Conservation (phyloP, 2,113 vertebrate genomes). For the Gymnorhina tibicen region DNA sequence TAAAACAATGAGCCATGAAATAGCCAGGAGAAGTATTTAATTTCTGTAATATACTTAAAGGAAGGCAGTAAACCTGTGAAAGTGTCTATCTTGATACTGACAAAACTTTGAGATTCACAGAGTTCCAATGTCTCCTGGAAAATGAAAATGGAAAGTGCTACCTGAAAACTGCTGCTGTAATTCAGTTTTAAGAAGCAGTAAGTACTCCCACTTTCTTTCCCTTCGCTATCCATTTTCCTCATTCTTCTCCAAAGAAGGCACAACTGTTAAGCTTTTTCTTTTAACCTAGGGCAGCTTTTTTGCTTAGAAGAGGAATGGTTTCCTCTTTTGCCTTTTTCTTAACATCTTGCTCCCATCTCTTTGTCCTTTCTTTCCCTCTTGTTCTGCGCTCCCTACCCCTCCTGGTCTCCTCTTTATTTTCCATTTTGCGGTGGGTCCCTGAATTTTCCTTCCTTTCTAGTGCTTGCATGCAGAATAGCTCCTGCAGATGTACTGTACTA, state of each 20-base stretch:
- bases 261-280: neutral
- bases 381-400: neutral
- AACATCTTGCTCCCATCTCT: neutral
- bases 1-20: neutral
- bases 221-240: neutral
- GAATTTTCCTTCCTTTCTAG: neutral
- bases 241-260: neutral
- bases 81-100: neutral
- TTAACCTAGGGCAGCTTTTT: neutral
- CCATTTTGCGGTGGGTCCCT: neutral
- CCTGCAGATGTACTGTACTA: neutral
- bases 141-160: neutral
- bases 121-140: neutral
- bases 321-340: neutral
- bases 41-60: neutral
- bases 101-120: neutral
- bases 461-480: neutral
- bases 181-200: neutral
- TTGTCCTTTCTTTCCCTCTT: neutral
- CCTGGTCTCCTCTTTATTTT: neutral
- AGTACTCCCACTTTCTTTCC: neutral
- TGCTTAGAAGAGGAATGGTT: neutral
- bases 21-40: neutral
- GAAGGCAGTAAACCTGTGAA: neutral
- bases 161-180: neutral